Evolutionary conservation across 30 jellyfish, hydroid and myxozoan species (phyloP), one percentile per base, ranked within the genome.

Genomic region (Chrysaora quinquecirrha): DNA sequence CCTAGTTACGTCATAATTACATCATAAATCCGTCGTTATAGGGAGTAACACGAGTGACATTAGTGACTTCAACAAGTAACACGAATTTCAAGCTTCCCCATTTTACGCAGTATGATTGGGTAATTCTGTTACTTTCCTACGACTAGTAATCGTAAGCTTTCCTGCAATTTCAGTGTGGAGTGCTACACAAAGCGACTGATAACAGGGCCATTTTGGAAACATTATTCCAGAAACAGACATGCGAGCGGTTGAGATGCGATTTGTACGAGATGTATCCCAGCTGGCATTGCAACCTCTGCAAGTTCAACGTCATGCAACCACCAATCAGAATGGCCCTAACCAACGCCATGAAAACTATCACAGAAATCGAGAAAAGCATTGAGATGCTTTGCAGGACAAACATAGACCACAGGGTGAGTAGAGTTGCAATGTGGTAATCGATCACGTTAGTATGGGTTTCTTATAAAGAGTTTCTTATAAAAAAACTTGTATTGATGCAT

Each of bases 221-320:
- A 21, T 18, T 73, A 52, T 73, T 46, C 56, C 73, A 67, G 0
- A 73, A 73, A 30, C 73, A 73, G 19, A 73, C 50, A 16, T 73
- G 85, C 48, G 71, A 49, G 16, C 47, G 49, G 30, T 73, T 73
- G 73, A 56, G 30, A 6, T 73, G 85, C 31, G 18, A 27, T 0
- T 38, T 73, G 1, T 24, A 33, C 54, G 19, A 22, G 10, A 29
- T 9, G 9, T 48, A 48, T 32, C 33, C 61, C 2, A 9, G 0
- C 3, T 46, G 29, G 25, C 19, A 67, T 4, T 73, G 85, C 73
- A 6, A 19, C 23, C 14, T 73, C 12, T 73, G 85, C 34, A 46
- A 48, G 24, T 18, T 18, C 3, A 48, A 52, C 16, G 47, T 46
- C 18, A 27, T 1, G 16, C 73, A 31, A 34, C 16, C 16, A 30